Conservation (phyloP, 2,113 vertebrate species). For the Cryptomyrus ogoouensis region DNA sequence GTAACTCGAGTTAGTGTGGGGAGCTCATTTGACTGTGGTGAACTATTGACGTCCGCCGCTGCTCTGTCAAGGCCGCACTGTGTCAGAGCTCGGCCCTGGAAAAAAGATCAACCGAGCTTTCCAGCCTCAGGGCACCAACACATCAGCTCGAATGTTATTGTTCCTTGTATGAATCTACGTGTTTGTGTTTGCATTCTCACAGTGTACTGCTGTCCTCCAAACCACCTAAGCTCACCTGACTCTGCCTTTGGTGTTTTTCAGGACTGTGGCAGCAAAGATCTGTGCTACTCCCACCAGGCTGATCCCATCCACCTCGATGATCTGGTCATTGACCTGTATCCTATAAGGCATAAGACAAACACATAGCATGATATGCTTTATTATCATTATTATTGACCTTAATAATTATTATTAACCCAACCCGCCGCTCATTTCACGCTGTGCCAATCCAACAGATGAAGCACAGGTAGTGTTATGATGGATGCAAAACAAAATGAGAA, state of each 20-base stretch:
- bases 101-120: background rate
- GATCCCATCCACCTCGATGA: constrained; percentile 80
- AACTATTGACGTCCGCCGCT: constrained; percentile 32
- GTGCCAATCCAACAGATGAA: background rate
- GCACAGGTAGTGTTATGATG: background rate
- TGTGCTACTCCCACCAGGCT: constrained; percentile 87
- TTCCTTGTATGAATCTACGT: background rate
- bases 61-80: background rate
- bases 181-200: background rate
- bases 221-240: constrained; percentile 64
- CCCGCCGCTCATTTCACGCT: background rate
- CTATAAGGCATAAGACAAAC: constrained; percentile 52
- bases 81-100: constrained; percentile 13
- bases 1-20: background rate
- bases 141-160: background rate
- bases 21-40: constrained; percentile 20
- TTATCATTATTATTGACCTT: background rate
- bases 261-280: constrained; percentile 78
- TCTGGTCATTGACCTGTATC: constrained; percentile 85
- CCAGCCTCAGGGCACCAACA: background rate
- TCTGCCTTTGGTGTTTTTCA: constrained; percentile 82
- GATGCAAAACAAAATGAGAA: background rate
- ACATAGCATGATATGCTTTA: background rate
- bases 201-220: background rate
- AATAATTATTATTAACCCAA: background rate